Evolutionary conservation across 2,797 vertebrate genomes (phyloP).

Genomic region (Pygocentrus nattereri): DNA sequence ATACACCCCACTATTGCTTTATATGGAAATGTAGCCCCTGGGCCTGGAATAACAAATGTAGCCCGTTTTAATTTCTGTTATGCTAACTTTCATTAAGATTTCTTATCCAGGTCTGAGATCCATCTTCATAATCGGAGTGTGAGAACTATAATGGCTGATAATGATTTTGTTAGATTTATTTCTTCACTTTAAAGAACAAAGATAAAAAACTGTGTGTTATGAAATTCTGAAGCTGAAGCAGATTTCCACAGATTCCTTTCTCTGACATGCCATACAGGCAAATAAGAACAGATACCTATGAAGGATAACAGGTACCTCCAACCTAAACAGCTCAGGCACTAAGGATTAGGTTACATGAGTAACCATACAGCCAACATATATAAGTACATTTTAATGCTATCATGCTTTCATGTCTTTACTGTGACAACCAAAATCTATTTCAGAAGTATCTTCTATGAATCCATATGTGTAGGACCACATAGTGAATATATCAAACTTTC

Average conservation of each 20-base stretch:
- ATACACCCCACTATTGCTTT: constrained; percentile 80
- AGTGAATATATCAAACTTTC: constrained; percentile 57
- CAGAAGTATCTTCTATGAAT: background rate
- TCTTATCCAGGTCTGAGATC: constrained; percentile 77
- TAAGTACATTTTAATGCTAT: background rate
- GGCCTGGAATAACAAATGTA: constrained; percentile 79
- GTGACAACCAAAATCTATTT: background rate
- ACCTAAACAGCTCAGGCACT: background rate
- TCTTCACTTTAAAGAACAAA: constrained; percentile 66
- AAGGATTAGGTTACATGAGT: background rate
- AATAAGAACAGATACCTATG: background rate
- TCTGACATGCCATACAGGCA: no score
- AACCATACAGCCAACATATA: background rate
- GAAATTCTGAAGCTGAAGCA: background rate
- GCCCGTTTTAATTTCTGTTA: constrained; percentile 83
- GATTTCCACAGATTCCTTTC: background rate
- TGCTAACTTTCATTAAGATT: constrained; percentile 83
- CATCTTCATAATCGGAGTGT: constrained; percentile 78
- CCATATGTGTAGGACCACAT: constrained; percentile 10
- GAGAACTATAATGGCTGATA: constrained; percentile 78
- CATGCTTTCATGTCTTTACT: background rate
- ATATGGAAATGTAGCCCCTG: constrained; percentile 81
- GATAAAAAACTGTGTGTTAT: background rate
- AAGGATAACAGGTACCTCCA: background rate
- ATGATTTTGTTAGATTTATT: constrained; percentile 82